A percentile compares a stretch with the other conserved stretches of the same genome.
Evolutionary conservation across 2,113 vertebrate species (phyloP).

Genomic region (Menura novaehollandiae): DNA sequence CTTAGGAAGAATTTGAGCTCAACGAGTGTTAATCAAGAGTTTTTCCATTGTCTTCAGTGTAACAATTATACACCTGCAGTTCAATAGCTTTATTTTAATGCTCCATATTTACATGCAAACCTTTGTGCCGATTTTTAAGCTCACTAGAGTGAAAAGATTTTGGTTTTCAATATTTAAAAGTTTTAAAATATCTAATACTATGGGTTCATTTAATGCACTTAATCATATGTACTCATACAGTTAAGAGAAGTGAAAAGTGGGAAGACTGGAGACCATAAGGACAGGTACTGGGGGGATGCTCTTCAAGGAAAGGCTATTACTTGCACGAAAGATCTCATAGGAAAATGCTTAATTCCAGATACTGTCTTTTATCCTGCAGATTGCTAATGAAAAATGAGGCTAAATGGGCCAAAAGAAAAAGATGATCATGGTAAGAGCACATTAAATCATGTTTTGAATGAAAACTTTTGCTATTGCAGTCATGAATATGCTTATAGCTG

Average conservation of each 20-base stretch:
- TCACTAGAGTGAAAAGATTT: neutral
- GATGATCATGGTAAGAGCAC: neutral
- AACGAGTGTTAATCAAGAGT: neutral
- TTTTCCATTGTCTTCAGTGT: neutral
- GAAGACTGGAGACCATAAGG: neutral
- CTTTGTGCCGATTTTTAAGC: neutral
- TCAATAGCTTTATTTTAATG: neutral
- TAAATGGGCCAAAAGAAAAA: neutral
- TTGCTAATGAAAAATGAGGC: neutral
- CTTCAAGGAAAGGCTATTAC: neutral
- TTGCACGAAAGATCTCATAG: neutral
- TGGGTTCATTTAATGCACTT: neutral
- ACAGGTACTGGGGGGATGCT: neutral
- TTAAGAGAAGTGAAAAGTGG: neutral
- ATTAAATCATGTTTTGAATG: neutral
- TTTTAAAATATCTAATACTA: neutral
- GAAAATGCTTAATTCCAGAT: neutral
- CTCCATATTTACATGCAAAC: neutral
- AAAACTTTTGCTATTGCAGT: neutral
- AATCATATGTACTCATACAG: neutral
- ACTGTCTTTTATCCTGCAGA: neutral
- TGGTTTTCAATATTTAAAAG: neutral
- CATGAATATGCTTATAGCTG: neutral
- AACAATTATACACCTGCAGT: neutral
- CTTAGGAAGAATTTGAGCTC: neutral